Base-by-base conservation (phyloP, 2,113 vertebrate genomes). In the Scartelaos histophorus region DNA sequence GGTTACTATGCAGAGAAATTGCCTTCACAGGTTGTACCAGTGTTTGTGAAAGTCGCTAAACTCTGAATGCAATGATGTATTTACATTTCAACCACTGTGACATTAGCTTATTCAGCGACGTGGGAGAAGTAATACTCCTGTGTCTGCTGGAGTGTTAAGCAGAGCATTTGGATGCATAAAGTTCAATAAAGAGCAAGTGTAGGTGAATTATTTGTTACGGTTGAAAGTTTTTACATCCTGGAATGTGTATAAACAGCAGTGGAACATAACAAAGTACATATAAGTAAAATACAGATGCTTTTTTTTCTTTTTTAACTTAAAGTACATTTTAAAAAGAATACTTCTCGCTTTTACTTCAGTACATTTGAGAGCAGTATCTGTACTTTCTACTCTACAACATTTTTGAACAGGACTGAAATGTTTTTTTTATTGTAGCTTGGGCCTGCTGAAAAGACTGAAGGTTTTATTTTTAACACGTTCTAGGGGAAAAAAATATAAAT, bases 71-170 rank as follows among this genome's bases (percentile, higher is more conserved):
- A 89, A 85, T 81, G 80, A 83, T 78, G 71, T 80, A 89, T 90
- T 90, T 90, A 82, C 80, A 86, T 87, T 88, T 87, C 82, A 83
- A 70, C 83, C 83, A 73, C 78, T 78, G 84, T 78, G 80, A 80
- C 79, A 82, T 89, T 89, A 82, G 79, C 79, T 83, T 83, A 76
- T 89, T 85, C 84, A 89, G 61, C 82, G 83, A 82, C 85, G 88
- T 81, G 81, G 83, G 85, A 85, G 84, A 86, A 80, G 74, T 85
- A 73, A 85, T 85, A 75, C 79, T 73, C 81, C 85, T 75, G 78
- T 78, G 78, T 90, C 87, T 90, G 87, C 85, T 88, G 80, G 84
- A 85, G 83, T 84, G 86, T 85, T 88, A 82, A 86, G 83, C 74
- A 66, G 79, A 62, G 71, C 82, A 85, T 90, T 91, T 86, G 72